Base-by-base conservation (phyloP, 1,140 invertebrate genomes). In the Drosophila cardini region DNA sequence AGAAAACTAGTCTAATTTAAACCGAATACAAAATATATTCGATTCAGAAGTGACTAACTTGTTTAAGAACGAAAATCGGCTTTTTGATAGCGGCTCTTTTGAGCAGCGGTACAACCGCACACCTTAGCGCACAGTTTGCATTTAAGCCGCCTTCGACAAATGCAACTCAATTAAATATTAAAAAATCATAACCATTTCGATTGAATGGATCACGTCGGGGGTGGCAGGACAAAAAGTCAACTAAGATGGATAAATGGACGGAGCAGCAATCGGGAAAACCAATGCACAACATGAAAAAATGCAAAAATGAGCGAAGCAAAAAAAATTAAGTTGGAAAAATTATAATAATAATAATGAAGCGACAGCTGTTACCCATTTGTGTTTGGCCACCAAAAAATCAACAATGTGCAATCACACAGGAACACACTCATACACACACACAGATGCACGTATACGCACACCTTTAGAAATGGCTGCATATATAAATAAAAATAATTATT, bases 81-180 rank as follows among this genome's bases (percentile, higher is more conserved):
- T 26, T 6, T 10, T 62, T 10, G 32, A 15, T 15, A 4, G 30
- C 9, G 8, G 40, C 15, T 32, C 40, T 30, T 4, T 10, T 16
- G 11, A 32, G 11, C 52, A 18, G 30, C 69, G 16, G 69, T 15
- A 68, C 70, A 79, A 89, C 86, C 80, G 62, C 78, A 79, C 87
- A 78, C 81, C 85, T 89, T 89, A 76, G 80, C 84, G 77, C 43
- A 72, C 86, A 85, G 71, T 75, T 81, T 78, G 67, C 81, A 78
- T 86, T 90, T 90, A 87, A 83, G 84, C 85, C 62, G 64, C 7
- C 53, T 30, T 8, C 48, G 60, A 15, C 75, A 67, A 71, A 68
- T 50, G 76, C 82, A 85, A 63, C 82, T 86, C 86, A 90, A 90
- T 81, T 90, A 86, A 90, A 90, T 90, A 90, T 86, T 90, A 90